Base-by-base conservation (phyloP, 2,888 invertebrate genomes). In the Dexiosoma caninum region DNA sequence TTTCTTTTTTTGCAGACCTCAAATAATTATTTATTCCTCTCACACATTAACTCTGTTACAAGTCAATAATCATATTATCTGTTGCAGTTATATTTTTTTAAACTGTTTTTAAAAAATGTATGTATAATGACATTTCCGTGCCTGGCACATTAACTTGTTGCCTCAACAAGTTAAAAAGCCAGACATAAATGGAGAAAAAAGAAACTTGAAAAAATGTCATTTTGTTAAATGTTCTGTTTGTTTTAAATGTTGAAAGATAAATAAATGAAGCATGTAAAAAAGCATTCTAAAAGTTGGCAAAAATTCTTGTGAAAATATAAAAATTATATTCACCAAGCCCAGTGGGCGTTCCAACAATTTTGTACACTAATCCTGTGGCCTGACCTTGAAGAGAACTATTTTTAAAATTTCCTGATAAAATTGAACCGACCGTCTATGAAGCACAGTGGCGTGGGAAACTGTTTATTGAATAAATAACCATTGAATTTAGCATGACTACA, bases 21-120 rank as follows among this genome's bases (percentile, higher is more conserved):
- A 49, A 62, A 14, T 74, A 77, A 81, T 81, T 81, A 81, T 81
- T 77, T 77, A 81, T 81, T 81, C 81, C 46, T 57, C 69, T 81
- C 81, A 81, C 77, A 81, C 30, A 46, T 51, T 57, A 69, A 57
- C 64, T 62, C 59, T 69, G 69, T 77, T 77, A 77, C 77, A 74
- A 77, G 72, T 81, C 72, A 77, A 77, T 74, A 81, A 74, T 74
- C 81, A 74, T 77, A 69, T 64, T 81, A 70, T 51, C 49, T 69
- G 40, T 57, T 70, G 62, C 49, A 49, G 27, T 53, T 60, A 10
- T 35, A 9, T 59, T 7, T 42, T 30, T 57, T 70, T 21, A 16
- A 8, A 40, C 42, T 67, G 0, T 8, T 42, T 76, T 53, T 53
- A 49, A 6, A 27, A 8, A 16, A n/a, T 37, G 37, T 37, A n/a